Percentiles rank a stretch among this genome's conserved stretches.
These are phyloP conservation scores for Phragmatobia fuliginosa DNA, from an alignment of 2,888 invertebrate genomes.

Conservation along the genomic window DNA sequence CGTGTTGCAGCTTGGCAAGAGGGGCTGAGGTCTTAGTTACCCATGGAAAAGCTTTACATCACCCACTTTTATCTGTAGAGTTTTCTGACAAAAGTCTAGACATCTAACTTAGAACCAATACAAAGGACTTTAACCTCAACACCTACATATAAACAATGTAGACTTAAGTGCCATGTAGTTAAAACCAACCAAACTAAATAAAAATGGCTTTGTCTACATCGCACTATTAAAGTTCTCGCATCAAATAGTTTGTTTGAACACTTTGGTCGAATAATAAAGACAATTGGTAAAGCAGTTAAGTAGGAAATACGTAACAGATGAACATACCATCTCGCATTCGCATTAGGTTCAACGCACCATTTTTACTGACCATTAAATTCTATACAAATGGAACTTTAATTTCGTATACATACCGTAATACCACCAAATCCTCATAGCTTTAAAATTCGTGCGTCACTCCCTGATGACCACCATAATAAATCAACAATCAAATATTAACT, in stretches of 20 bases:
- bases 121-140: neutral
- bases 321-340: neutral
- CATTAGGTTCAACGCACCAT: neutral
- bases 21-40: too few relatives aligned
- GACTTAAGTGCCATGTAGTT: neutral
- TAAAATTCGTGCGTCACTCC: conserved; percentile 53
- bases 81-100: neutral
- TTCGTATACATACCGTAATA: conserved; percentile 46
- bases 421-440: conserved; percentile 47
- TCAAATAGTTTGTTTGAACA: neutral
- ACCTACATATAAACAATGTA: neutral
- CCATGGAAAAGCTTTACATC: too few relatives aligned
- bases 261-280: neutral
- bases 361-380: conserved; percentile 41
- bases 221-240: neutral
- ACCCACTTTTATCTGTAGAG: too few relatives aligned
- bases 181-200: neutral
- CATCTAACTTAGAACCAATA: neutral
- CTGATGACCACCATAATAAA: conserved; percentile 40
- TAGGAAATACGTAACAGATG: neutral
- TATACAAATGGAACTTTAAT: conserved; percentile 49
- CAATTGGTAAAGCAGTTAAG: neutral
- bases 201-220: neutral
- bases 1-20: too few relatives aligned
- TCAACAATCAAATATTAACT: conserved; percentile 30